Evolutionary conservation across 2,113 vertebrate genomes (phyloP).

Genomic region (Leptosomus discolor): DNA sequence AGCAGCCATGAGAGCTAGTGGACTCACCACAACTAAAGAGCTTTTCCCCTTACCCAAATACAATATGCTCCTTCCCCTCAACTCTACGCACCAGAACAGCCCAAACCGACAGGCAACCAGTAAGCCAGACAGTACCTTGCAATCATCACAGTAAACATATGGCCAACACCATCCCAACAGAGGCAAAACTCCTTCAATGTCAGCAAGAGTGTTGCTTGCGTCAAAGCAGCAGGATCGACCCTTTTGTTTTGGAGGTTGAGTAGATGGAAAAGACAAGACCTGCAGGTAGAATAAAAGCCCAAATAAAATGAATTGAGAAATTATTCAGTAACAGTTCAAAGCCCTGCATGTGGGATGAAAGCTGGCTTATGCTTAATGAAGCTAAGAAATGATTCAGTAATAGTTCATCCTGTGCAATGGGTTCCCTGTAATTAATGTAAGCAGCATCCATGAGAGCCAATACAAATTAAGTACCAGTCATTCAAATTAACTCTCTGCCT

Average conservation of each 20-base stretch:
- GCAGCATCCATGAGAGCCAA: not conserved
- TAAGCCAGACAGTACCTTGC: not conserved
- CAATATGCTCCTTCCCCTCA: not conserved
- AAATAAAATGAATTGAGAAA: not conserved
- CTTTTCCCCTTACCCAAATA: not conserved
- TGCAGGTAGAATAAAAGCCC: not conserved
- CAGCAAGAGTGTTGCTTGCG: fast-evolving
- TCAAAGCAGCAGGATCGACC: not conserved
- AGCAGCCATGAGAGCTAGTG: not conserved
- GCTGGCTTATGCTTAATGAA: not conserved
- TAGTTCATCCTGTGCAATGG: not conserved
- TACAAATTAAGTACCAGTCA: not conserved
- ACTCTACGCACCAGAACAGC: not conserved
- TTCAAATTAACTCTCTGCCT: slow-evolving; percentile 20
- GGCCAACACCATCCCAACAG: not conserved
- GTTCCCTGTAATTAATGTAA: not conserved
- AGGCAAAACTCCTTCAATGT: not conserved
- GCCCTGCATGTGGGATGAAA: slow-evolving; percentile 9
- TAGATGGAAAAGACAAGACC: not conserved
- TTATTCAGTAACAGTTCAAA: slow-evolving; percentile 21
- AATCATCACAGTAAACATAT: not conserved
- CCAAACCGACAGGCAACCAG: not conserved
- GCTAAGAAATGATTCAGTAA: slow-evolving; percentile 20
- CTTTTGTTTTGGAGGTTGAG: not conserved
- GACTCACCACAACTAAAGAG: not conserved